Percentiles rank a stretch among this genome's conserved stretches.
phyloP scores from a whole-genome alignment of 2,888 invertebrate species.

The Bhutanitis thaidina region DNA sequence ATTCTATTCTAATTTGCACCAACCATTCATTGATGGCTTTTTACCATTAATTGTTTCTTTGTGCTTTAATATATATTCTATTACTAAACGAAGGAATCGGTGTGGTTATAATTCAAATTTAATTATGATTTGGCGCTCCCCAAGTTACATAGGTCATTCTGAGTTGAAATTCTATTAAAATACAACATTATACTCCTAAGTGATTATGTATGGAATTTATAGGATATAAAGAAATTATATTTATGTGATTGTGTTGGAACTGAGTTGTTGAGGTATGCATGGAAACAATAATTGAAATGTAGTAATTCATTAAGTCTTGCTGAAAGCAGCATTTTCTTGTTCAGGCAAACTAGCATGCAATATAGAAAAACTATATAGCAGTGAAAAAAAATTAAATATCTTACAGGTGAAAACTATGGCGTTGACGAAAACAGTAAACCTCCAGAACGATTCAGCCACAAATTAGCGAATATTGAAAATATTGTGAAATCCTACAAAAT shows the following conservation, averaged over 20 bases:
- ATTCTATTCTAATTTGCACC: constrained; percentile 54
- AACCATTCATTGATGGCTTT: constrained; percentile 49
- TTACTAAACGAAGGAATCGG: constrained; percentile 66
- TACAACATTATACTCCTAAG: constrained; percentile 24
- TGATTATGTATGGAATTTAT: constrained; percentile 27
- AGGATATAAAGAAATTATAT: constrained; percentile 31
- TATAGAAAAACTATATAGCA: constrained; percentile 30
- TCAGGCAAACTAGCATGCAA: constrained; percentile 33
- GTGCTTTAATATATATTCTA: constrained; percentile 48
- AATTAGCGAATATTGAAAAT: constrained; percentile 57
- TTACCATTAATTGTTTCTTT: constrained; percentile 43
- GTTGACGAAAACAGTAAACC: constrained; percentile 71
- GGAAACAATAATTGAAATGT: constrained; percentile 10
- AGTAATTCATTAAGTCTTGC: constrained; percentile 13
- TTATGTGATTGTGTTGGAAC: constrained; percentile 2
- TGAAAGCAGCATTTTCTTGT: constrained; percentile 19
- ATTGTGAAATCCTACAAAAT: constrained; percentile 61
- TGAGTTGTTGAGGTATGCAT: constrained; percentile 14
- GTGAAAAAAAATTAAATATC: constrained; percentile 57
- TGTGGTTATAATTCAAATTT: constrained; percentile 50
- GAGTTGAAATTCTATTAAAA: constrained; percentile 20
- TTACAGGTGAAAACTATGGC: constrained; percentile 73
- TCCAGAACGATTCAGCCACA: constrained; percentile 56
- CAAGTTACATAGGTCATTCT: constrained; percentile 61
- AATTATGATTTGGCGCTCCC: constrained; percentile 72